Evolutionary conservation across 2,113 vertebrate species (phyloP).

Genomic region (Austrofundulus limnaeus): DNA sequence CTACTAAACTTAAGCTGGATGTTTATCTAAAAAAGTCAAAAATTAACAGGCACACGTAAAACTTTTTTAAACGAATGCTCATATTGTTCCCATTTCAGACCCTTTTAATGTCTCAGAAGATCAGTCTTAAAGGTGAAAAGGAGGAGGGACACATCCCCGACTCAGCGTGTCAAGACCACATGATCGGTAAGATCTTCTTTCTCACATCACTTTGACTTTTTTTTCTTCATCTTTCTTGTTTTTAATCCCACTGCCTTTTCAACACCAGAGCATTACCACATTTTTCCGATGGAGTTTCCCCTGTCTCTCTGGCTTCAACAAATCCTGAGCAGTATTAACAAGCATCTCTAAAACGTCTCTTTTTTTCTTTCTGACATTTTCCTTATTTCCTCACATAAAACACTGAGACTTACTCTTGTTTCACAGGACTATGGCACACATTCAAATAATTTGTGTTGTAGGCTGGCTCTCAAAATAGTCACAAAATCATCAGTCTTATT

Average conservation of each 20-base stretch:
- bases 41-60: neutral
- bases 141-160: conserved; percentile 76
- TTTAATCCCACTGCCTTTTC: neutral
- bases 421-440: too few species aligned
- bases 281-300: conserved; percentile 35
- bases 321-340: too few species aligned
- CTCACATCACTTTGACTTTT: neutral
- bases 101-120: conserved; percentile 78
- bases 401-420: too few species aligned
- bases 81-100: conserved; percentile 65
- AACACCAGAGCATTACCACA: conserved; percentile 31
- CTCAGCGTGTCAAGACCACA: conserved; percentile 83
- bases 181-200: conserved; percentile 79
- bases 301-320: too few species aligned
- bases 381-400: too few species aligned
- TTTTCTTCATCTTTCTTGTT: too few species aligned
- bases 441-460: too few species aligned
- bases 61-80: neutral
- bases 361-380: too few species aligned
- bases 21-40: neutral
- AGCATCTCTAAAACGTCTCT: too few species aligned
- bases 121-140: conserved; percentile 73
- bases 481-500: too few species aligned
- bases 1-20: conserved; percentile 21
- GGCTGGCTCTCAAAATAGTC: too few species aligned